Evolutionary conservation across 37 sponge, comb jelly and placozoan genomes (phyloP), one percentile per base, ranked within the genome.

Genomic region (Ianthella basta): DNA sequence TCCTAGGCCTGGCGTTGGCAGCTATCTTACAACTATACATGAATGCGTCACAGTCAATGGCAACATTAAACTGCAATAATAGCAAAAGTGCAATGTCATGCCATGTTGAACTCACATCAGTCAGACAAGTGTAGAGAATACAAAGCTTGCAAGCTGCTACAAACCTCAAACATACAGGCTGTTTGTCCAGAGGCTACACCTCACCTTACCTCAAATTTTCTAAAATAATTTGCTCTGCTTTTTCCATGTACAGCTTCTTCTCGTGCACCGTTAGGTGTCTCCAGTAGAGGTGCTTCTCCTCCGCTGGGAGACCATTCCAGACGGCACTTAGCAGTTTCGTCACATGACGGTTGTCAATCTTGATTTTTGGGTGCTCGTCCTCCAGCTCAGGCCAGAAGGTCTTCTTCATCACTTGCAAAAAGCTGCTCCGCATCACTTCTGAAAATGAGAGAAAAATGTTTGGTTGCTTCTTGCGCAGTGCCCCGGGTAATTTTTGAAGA

Each of bases 321-420:
- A 69, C 70, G 1, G 70, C 70, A 69, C 70, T 69, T 16, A 69
- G 70, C 4, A 69, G 70, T 35, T 69, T 69, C 4, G 70, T 69
- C 35, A 69, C 70, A 6, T 69, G 34, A 6, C 70, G 70, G 34
- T 69, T 69, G 34, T 69, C 70, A 1, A 69, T 35, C 34, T 69
- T 69, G 1, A 69, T 33, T 34, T 69, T 33, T 6, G 12, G 29
- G 35, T 69, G 70, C 70, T 69, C 35, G 33, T 34, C 35, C 32
- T 34, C 70, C 27, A 69, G 12, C 33, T 69, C 35, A 14, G 70
- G 70, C 18, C 29, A 69, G 4, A 69, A 34, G 27, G 70, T 35
- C 70, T 13, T 35, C 70, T 69, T 69, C 34, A 69, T 30, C 6
- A 35, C 70, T 30, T 69, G 35, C 70, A 69, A 34, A 33, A 69